A percentile compares a stretch with the other conserved stretches of the same genome.
These are phyloP conservation scores for Melikaiella ostensackeni DNA, from an alignment of 2,888 invertebrate species.

Conservation along the genomic window DNA sequence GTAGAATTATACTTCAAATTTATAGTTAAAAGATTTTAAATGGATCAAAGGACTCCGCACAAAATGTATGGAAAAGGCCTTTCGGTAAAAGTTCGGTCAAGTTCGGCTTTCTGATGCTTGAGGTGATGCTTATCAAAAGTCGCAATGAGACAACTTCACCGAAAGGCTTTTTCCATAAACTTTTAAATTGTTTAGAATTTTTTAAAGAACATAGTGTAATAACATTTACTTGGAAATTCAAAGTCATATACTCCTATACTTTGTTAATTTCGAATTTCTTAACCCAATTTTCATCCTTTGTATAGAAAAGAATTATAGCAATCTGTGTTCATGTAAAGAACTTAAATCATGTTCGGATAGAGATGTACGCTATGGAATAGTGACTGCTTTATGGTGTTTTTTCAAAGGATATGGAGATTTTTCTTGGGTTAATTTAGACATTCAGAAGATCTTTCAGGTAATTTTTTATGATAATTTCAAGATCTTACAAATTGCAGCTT, in stretches of 20 bases:
- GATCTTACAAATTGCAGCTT: conserved; percentile 6
- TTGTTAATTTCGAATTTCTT: conserved; percentile 19
- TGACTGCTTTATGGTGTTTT: conserved; percentile 89
- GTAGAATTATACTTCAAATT: conserved; percentile 2
- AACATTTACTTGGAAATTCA: neutral
- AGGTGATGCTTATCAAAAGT: too few species aligned
- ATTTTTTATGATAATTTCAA: conserved; percentile 53
- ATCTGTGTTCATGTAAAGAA: conserved; percentile 85
- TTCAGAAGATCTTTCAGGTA: conserved; percentile 83
- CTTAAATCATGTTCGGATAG: conserved; percentile 80
- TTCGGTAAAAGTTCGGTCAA: too few species aligned
- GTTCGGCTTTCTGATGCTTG: too few species aligned
- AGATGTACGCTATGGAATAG: conserved; percentile 91
- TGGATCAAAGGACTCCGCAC: too few species aligned
- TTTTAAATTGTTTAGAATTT: neutral
- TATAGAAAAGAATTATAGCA: conserved; percentile 82
- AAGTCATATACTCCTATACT: neutral
- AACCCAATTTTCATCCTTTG: neutral
- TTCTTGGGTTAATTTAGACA: conserved; percentile 88
- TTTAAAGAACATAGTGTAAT: neutral
- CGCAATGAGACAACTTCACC: too few species aligned
- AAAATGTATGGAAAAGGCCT: too few species aligned
- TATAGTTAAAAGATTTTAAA: neutral
- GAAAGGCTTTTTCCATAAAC: too few species aligned
- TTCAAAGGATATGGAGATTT: conserved; percentile 88